Evolutionary conservation across 1,140 invertebrate genomes (phyloP), one percentile per base, ranked within the genome.

Genomic region (Trachymyrmex cornetzi): DNA sequence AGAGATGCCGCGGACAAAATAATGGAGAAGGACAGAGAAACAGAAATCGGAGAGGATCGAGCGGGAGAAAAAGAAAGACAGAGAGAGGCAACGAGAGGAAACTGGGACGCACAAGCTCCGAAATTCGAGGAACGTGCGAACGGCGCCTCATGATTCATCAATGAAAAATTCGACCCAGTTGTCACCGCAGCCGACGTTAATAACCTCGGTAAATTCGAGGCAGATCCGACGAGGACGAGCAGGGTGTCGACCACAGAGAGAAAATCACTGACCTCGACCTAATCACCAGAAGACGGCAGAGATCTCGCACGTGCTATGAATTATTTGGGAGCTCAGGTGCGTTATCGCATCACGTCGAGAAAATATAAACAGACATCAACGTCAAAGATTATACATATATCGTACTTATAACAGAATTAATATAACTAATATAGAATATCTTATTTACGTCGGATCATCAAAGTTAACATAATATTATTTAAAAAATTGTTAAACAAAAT

Each of bases 131-230:
- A 77, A 53, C 38, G 72, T 55, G 82, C 82, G 38, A 85, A 48
- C 72, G 89, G 85, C 77, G 71, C 85, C 72, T 82, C 85, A 69
- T 90, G 88, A 90, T 84, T 90, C 89, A 90, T 89, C 89, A 90
- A 90, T 87, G 89, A 90, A 89, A 87, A 90, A 89, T 90, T 74
- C 88, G 89, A 89, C 89, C 89, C 72, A 87, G 84, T 90, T 90
- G 88, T 90, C 88, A 86, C 7, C 48, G 50, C 63, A 48, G 24
- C 61, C 38, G 53, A 88, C 85, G 75, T 89, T 90, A 90, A 90
- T 90, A 89, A 89, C 67, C 86, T 69, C 61, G 71, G 86, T 24
- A 61, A 75, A 69, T 72, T 53, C 53, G 38, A 14, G n/a, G 84
- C n/a, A 66, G 48, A 81, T 44, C 50, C 81, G 72, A 48, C 24